Base-by-base conservation (phyloP, 30 jellyfish, hydroid and myxozoan species). In the Aurelia aurita complex sp. Pacific region DNA sequence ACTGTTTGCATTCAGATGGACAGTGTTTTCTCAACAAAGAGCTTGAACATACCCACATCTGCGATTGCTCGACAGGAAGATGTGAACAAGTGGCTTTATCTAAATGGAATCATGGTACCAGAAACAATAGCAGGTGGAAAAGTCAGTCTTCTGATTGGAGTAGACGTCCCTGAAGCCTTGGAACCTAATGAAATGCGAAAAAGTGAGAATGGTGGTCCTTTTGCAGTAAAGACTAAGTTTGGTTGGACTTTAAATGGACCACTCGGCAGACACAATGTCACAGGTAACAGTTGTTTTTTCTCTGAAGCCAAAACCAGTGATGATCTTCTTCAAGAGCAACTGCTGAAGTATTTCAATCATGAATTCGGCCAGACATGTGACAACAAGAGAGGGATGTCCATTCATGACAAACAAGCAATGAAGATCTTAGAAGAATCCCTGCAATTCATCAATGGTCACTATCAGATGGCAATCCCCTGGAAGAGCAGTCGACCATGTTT, bases 51-150 rank as follows among this genome's bases (percentile, higher is more conserved):
- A 60, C 75, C 77, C 5, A 54, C 52, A 33, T 77, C 32, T 13
- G 83, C 91, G 13, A 82, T 68, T 6, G 82, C 91, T 69, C 76
- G 59, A 38, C 91, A 82, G 52, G 85, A 82, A 46, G 91, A 82
- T 67, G 85, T 82, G 43, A 53, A 50, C 57, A 36, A 34, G 36
- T 82, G 91, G 91, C 29, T 12, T 2, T 59, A 59, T 59, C 11
- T 59, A 12, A 59, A 12, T 59, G 11, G 11, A 15, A 8, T 59
- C 4, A 59, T 2, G 68, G 6, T 59, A 12, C 68, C 68, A 13
- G 29, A 3, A 2, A 8, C 11, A 59, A 2, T 59, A 3, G 11
- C 4, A 2, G 9, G 68, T 13, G 29, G 68, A 2, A 8, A 18
- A 59, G 68, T 13, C 29, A 2, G 4, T 59, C 5, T 59, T 18